phyloP scores from a whole-genome alignment of 1,140 invertebrate genomes.

The Araneus ventricosus region DNA sequence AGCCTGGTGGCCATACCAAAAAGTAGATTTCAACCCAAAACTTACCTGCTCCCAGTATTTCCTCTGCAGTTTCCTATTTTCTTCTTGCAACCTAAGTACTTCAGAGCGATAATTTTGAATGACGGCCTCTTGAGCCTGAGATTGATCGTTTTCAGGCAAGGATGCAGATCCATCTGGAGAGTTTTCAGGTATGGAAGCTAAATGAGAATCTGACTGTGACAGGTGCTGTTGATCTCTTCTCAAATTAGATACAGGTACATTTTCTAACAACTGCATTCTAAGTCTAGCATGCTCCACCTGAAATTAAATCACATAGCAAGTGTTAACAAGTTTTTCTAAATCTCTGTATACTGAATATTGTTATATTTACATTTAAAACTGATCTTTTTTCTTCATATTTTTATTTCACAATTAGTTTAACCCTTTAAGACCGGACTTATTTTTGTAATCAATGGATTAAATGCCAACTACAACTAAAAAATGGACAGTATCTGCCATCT shows the following conservation, averaged over 20 bases:
- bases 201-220: constrained; percentile 72
- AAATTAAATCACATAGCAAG: background rate
- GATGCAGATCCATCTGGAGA: constrained; percentile 15
- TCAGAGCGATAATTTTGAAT: constrained; percentile 57
- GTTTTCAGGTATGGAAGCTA: constrained; percentile 73
- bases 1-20: too few relatives aligned
- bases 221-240: constrained; percentile 61
- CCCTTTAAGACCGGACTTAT: too few relatives aligned
- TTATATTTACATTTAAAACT: too few relatives aligned
- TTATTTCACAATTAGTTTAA: too few relatives aligned
- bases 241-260: constrained; percentile 45
- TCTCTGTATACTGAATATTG: too few relatives aligned
- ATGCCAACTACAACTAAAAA: too few relatives aligned
- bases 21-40: too few relatives aligned
- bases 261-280: constrained; percentile 67
- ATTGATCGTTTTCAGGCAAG: background rate
- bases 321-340: background rate
- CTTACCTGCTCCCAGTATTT: constrained; percentile 74
- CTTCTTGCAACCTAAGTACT: constrained; percentile 64
- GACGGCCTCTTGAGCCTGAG: constrained; percentile 38
- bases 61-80: constrained; percentile 71
- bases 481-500: too few relatives aligned
- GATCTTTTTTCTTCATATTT: too few relatives aligned
- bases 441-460: too few relatives aligned
- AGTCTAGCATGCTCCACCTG: constrained; percentile 72